Percentiles rank a stretch among this genome's conserved stretches.
These are phyloP conservation scores for Galago senegalensis DNA, from an alignment of 2,797 vertebrate species.

Conservation along the genomic window DNA sequence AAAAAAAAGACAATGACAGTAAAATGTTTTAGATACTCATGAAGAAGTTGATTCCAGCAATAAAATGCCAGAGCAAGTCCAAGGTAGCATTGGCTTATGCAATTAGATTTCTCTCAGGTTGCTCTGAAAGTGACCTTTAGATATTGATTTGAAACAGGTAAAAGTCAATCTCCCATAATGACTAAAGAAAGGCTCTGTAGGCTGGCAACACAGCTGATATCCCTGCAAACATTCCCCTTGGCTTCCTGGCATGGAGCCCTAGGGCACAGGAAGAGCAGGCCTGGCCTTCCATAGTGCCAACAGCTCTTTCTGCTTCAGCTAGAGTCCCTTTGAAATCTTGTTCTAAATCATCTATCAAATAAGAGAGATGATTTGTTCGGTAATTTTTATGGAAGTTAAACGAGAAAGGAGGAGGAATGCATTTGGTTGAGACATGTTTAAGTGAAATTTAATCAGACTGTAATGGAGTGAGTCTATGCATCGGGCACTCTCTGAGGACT, in stretches of 20 bases:
- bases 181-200: conserved; percentile 14
- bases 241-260: not conserved
- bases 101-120: conserved; percentile 6
- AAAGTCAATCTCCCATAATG: not conserved
- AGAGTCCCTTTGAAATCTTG: not conserved
- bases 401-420: not conserved
- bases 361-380: conserved; percentile 53
- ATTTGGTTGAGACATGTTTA: not conserved
- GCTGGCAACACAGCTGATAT: not conserved
- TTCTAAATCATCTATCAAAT: conserved; percentile 29
- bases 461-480: not conserved
- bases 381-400: not conserved
- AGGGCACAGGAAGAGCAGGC: not conserved
- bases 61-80: not conserved
- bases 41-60: not conserved
- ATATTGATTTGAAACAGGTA: conserved; percentile 13
- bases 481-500: not conserved
- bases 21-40: not conserved
- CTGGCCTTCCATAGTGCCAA: not conserved
- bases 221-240: not conserved
- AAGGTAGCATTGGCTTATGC: not conserved
- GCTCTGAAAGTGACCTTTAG: conserved; percentile 7
- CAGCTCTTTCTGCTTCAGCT: not conserved
- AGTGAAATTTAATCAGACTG: conserved; percentile 7
- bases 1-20: not conserved